phyloP scores from a whole-genome alignment of 2,113 vertebrate genomes.

The Macquaria ambigua region DNA sequence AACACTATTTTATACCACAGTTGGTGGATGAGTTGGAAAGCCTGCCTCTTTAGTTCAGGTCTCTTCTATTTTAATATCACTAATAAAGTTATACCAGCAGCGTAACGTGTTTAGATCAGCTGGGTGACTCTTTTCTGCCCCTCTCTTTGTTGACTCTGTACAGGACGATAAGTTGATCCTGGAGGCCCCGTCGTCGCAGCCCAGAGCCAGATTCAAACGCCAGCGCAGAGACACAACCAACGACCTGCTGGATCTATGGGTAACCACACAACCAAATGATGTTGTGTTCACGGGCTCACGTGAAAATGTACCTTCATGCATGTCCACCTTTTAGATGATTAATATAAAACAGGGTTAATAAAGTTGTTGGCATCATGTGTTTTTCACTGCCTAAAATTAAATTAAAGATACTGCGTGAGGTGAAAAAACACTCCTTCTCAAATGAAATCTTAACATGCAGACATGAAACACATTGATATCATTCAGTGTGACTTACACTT shows the following conservation, averaged over 20 bases:
- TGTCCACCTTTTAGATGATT: not conserved
- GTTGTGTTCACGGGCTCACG: not conserved
- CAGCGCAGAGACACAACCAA: constrained; percentile 90
- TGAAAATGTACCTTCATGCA: not conserved
- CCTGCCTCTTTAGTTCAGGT: not conserved
- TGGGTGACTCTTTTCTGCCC: not conserved
- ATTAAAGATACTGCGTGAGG: no score
- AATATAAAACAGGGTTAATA: not conserved
- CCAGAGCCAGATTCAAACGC: constrained; percentile 83
- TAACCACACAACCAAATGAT: constrained; percentile 66
- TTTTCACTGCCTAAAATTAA: not conserved
- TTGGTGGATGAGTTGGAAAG: not conserved
- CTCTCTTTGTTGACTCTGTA: not conserved
- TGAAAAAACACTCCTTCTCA: no score
- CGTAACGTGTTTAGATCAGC: not conserved
- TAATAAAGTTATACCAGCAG: no score
- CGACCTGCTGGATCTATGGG: constrained; percentile 91
- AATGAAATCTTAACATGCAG: no score
- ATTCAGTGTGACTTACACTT: not conserved
- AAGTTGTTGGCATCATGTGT: not conserved
- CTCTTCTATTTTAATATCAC: not conserved
- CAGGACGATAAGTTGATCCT: constrained; percentile 92
- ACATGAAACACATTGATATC: not conserved
- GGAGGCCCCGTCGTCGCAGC: constrained; percentile 89
- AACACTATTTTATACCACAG: no score